Conservation (phyloP, 2,888 invertebrate genomes). For the Dynastes grantii region DNA sequence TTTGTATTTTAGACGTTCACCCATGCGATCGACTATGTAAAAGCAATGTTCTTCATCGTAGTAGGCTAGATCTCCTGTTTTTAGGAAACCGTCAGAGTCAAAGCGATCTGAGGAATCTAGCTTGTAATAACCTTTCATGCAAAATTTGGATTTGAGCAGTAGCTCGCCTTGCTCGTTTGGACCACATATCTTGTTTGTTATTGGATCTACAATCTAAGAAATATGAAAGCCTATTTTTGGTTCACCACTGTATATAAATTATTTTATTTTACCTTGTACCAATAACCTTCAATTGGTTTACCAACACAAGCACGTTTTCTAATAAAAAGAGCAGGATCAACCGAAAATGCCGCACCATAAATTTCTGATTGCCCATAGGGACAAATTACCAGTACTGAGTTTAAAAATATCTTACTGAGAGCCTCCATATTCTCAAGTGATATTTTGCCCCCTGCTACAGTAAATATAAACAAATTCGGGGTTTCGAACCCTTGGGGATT, state of each 20-base stretch:
- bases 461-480: not conserved
- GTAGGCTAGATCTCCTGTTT: slow-evolving; percentile 72
- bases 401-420: slow-evolving; percentile 15
- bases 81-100: slow-evolving; percentile 71
- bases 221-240: not conserved
- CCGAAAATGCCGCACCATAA: not conserved
- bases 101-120: slow-evolving; percentile 69
- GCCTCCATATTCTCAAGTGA: slow-evolving; percentile 22
- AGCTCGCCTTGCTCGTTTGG: slow-evolving; percentile 72
- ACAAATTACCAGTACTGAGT: not conserved
- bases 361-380: slow-evolving; percentile 44
- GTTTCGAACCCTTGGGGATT: slow-evolving; percentile 18
- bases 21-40: slow-evolving; percentile 71
- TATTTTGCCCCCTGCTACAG: slow-evolving; percentile 25
- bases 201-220: slow-evolving; percentile 61
- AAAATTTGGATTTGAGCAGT: slow-evolving; percentile 69
- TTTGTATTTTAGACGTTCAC: slow-evolving; percentile 72
- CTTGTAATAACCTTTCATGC: slow-evolving; percentile 71
- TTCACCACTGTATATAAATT: not conserved
- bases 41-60: slow-evolving; percentile 71
- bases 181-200: slow-evolving; percentile 69
- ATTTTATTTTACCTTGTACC: slow-evolving; percentile 28
- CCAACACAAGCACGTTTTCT: not conserved
- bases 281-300: not conserved
- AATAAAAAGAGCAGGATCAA: not conserved